Evolutionary conservation across 1,140 invertebrate genomes (phyloP), one percentile per base, ranked within the genome.

Genomic region (Olivierus martensii): DNA sequence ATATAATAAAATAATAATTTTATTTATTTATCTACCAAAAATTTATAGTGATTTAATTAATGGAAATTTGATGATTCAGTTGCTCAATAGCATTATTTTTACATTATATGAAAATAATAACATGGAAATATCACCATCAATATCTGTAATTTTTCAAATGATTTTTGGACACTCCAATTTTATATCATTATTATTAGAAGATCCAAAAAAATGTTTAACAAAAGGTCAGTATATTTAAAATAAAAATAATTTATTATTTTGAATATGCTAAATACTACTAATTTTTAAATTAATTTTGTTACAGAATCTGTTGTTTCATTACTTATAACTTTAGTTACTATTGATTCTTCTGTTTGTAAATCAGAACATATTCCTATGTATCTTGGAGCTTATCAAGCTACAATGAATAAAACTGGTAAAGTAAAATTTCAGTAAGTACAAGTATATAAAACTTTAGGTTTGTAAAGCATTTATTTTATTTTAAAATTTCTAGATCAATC

Each of bases 401-500:
- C 53, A 14, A 38, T 55, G 48, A 41, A 41, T 18, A 41, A 41
- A 18, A 28, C 28, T 28, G 28, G 28, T 28, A 41, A 41, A 41
- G 11, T 15, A 12, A 15, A 14, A 38, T 38, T 38, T 15, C 5
- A 47, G 19, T n/a, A 47, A 14, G 22, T 15, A 46, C n/a, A 1
- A 1, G 19, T 21, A 21, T 46, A 22, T 9, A 28, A 28, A n/a
- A 34, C 10, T 7, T 34, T 46, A 2, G 3, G 7, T 34, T 46
- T 46, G 14, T 5, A 19, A 35, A 28, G 14, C 6, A 12, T 3
- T 1, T n/a, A 46, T 19, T n/a, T 46, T 49, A 18, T 4, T 45
- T 35, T 48, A 4, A 35, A 48, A 43, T 43, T 56, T 51, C 4
- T 34, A 56, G 54, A 56, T 39, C 49, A 48, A 45, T 51, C 51